Evolutionary conservation across 64 coral and sea anemone species (phyloP), one percentile per base, ranked within the genome.

Genomic region (Montipora sp.): DNA sequence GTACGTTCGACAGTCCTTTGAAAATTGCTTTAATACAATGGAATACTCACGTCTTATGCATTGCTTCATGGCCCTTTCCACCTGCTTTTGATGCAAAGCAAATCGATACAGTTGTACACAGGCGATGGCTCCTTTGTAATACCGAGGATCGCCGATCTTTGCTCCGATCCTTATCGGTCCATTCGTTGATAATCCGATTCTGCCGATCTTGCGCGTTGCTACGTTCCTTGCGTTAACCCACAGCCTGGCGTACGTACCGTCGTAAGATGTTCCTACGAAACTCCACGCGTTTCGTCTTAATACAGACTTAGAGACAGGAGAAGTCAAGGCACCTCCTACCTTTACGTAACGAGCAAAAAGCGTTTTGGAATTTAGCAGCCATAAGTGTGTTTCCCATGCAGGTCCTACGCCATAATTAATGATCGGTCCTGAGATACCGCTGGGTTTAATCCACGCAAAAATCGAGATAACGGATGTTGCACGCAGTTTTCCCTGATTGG

Each of bases 401-500:
- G 53, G 55, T 58, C 87, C 79, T 12, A 44, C 10, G 45, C 69
- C 69, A 21, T 76, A 84, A 80, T 90, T 90, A 10, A 94, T 36
- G 9, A 84, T 85, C 4, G 80, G 79, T 53, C 80, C 87, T 57
- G 80, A 13, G 10, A 5, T 44, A 1, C 58, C 88, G 18, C 20
- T 1, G 19, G 73, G 68, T 55, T 88, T 94, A 55, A 97, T 84
- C 74, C 87, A 97, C 14, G 92, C 95, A 75, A 86, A 71, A 4
- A 97, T 97, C 3, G 95, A 94, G 16, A 97, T 80, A 6, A 92
- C 78, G 14, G 88, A 67, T 48, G 81, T 73, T 48, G 89, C 79
- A 36, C 94, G 92, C 27, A 97, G 78, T 81, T 94, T 94, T 57
- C 95, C 89, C 16, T 88, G 78, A 16, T 94, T 97, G 10, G 92